Evolutionary conservation across 2,797 vertebrate genomes (phyloP).

Genomic region (Urocyon cinereoargenteus): DNA sequence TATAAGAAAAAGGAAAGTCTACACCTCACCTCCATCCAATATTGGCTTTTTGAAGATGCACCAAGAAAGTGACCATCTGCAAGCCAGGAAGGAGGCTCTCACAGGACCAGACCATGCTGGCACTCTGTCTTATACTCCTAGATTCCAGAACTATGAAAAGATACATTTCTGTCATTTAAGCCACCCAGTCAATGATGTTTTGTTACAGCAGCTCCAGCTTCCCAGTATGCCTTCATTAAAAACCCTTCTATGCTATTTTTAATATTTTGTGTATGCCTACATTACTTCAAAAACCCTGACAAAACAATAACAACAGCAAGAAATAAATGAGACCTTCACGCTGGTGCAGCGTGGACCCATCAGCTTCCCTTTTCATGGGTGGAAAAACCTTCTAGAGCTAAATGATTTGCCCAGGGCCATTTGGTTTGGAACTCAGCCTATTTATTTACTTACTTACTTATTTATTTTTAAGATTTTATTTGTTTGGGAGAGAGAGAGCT

Average conservation of each 20-base stretch:
- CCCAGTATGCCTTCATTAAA: not conserved
- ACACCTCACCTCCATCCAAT: not conserved
- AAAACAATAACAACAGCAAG: not conserved
- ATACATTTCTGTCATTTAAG: not conserved
- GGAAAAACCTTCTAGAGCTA: not conserved
- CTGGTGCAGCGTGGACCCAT: not conserved
- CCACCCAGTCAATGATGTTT: not conserved
- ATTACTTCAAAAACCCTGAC: not conserved
- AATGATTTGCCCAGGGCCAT: not conserved
- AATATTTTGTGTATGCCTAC: not conserved
- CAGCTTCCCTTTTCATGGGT: not conserved
- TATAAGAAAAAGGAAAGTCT: not conserved
- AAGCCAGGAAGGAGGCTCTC: not conserved
- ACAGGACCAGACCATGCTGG: not conserved
- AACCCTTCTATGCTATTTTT: not conserved
- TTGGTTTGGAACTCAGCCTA: not conserved
- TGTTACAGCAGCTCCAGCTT: not conserved
- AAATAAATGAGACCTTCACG: not conserved
- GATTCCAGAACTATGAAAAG: not conserved
- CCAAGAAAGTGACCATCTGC: not conserved
- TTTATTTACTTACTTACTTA: not conserved
- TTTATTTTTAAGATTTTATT: too few species aligned
- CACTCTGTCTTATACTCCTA: not conserved
- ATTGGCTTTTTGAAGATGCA: not conserved
- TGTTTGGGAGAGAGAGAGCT: too few species aligned